Evolutionary conservation across 35 echinoderm and acorn worm species (phyloP), one percentile per base, ranked within the genome.

Genomic region (Apostichopus californicus): DNA sequence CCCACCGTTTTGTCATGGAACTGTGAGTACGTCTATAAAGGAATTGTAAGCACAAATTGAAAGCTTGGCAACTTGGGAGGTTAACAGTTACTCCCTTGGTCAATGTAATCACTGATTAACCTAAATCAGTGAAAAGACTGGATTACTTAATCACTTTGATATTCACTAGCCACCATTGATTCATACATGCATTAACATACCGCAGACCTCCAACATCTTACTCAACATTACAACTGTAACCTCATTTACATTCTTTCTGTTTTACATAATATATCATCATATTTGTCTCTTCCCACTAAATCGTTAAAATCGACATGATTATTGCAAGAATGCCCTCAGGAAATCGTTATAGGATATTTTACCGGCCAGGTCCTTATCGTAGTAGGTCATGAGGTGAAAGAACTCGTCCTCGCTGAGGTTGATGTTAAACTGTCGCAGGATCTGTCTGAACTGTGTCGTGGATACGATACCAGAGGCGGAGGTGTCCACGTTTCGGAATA

Each of bases 331-430:
- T 11, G 97, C 97, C 79, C 97, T 94, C 5, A 99, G 60, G 92
- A 99, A 99, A 79, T 99, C 97, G 86, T 99, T 99, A 58, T 99
- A 99, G 0, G 95, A 96, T 84, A 99, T 92, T 92, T 93, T 99
- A 10, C 97, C 97, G 11, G 93, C 83, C 22, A 99, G 83, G 60
- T 91, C 77, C 86, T 93, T 96, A 83, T 99, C 97, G 57, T 99
- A 99, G 82, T 94, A 99, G 1, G 93, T 95, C 93, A 96, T 99
- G 54, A 99, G 73, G 81, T 99, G 97, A 54, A 96, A 99, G 90
- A 99, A 99, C 85, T 99, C 97, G 21, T 99, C 95, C 78, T 99
- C 97, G 1, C 87, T 92, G 3, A 99, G 95, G 71, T 99, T 99
- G 86, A 99, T 95, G 89, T 77, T 99, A 77, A 94, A 99, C 86